A percentile compares a stretch with the other conserved stretches of the same genome.
These are phyloP conservation scores for Styela plicata DNA, from an alignment of 23 tunicate species.

Conservation along the genomic window DNA sequence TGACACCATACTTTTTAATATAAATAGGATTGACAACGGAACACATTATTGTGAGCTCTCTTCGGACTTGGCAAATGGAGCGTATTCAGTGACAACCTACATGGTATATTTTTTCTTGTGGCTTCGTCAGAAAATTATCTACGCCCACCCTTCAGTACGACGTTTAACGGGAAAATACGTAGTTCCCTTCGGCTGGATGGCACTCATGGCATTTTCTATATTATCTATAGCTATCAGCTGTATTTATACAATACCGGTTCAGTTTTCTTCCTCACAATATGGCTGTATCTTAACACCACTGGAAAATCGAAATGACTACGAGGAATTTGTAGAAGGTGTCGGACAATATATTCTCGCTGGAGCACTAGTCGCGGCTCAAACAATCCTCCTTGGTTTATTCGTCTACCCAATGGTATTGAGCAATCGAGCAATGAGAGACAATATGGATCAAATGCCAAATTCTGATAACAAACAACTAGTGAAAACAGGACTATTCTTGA, in stretches of 20 bases:
- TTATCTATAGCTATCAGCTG: not conserved
- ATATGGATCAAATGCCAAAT: not conserved
- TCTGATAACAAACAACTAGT: not conserved
- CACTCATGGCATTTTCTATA: not conserved
- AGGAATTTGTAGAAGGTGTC: not conserved
- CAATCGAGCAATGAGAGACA: not conserved
- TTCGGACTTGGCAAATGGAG: not conserved
- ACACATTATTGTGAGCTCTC: not conserved
- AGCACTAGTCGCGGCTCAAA: not conserved
- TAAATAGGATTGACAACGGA: not conserved
- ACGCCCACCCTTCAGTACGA: not conserved
- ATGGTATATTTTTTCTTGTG: not conserved
- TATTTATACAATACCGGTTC: not conserved
- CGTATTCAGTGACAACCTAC: not conserved
- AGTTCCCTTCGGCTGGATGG: not conserved
- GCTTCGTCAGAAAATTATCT: not conserved
- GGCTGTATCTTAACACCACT: not conserved
- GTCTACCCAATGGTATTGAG: not conserved
- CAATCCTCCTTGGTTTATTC: not conserved
- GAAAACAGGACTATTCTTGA: not conserved
- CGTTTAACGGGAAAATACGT: not conserved
- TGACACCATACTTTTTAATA: not conserved
- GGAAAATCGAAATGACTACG: not conserved
- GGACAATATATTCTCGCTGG: not conserved
- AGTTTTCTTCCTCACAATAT: not conserved